phyloP scores from a whole-genome alignment of 1,140 invertebrate species.

The Eriosoma lanigerum region DNA sequence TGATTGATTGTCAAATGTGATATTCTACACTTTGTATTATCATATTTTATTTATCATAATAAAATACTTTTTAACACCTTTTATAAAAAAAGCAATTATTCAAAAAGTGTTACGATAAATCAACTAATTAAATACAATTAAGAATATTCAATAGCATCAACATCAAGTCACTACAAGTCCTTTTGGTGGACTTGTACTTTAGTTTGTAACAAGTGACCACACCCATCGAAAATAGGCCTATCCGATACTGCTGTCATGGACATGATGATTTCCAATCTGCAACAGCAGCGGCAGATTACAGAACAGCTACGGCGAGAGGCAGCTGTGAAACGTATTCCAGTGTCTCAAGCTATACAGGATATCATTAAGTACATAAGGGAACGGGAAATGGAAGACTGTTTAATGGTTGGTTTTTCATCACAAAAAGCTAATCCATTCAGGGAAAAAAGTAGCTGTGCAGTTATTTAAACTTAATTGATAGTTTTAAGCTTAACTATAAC shows the following conservation, averaged over 20 bases:
- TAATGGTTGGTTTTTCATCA: slow-evolving; percentile 92
- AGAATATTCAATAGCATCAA: background rate
- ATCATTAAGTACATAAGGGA: slow-evolving; percentile 91
- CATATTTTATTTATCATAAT: background rate
- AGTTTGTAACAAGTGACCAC: slow-evolving; percentile 44
- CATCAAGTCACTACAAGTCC: slow-evolving; percentile 8
- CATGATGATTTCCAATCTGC: slow-evolving; percentile 86
- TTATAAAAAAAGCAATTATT: background rate
- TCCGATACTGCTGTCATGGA: slow-evolving; percentile 83
- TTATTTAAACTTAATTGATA: slow-evolving; percentile 65
- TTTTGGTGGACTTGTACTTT: slow-evolving; percentile 29
- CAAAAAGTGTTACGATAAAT: background rate
- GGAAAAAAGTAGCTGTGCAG: slow-evolving; percentile 88
- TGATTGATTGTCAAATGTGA: too few species aligned
- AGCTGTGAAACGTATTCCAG: slow-evolving; percentile 80
- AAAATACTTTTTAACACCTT: background rate
- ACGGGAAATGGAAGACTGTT: slow-evolving; percentile 90
- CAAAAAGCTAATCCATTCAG: slow-evolving; percentile 97
- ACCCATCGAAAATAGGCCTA: slow-evolving; percentile 69
- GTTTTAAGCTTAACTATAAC: background rate
- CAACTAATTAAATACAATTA: background rate
- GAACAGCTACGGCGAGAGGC: slow-evolving; percentile 92
- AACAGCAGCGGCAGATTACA: slow-evolving; percentile 88
- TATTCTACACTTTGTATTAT: too few species aligned
- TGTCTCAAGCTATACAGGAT: slow-evolving; percentile 88